Base-by-base conservation (phyloP, 2,797 vertebrate genomes). In the Spea hammondii region DNA sequence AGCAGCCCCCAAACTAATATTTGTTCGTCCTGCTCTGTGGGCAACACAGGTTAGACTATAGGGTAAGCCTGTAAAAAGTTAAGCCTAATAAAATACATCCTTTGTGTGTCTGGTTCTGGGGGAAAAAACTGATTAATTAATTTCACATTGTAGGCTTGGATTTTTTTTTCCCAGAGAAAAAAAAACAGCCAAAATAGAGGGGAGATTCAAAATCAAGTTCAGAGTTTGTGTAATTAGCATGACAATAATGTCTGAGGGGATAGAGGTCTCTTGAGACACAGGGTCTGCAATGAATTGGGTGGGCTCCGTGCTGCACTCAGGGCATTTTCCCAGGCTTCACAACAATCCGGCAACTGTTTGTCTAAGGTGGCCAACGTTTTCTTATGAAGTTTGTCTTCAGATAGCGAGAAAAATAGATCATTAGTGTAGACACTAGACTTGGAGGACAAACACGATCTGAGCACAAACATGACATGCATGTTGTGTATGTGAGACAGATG, bases 161-260 rank as follows among this genome's bases (percentile, higher is more conserved):
- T 86, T 90, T 91, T 92, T 86, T 91, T 93, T 94, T 92, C 89
- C 91, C 92, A 93, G 91, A 91, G 93, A 92, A 87, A 91, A 93
- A 91, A 87, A 86, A 91, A 80, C 75, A 73, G 88, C 68, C 85
- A 85, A 85, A 89, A 88, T 90, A 81, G 88, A 91, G 92, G 72
- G 48, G 92, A 90, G 92, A 95, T 93, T 95, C 93, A 96, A 96
- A 91, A 95, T 94, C 94, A 96, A 96, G 94, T 95, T 95, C 95
- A 95, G 94, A 93, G 90, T 90, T 90, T 85, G 89, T 86, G 76
- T 83, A 80, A 95, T 95, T 95, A 90, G 83, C 95, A 95, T 95
- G 77, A 95, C 92, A 96, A 95, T 94, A 85, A 66, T 86, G 93
- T 93, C 93, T 94, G 92, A 91, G 90, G 88, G 88, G 89, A 87